Base-by-base conservation (phyloP, 2,888 invertebrate genomes). In the Osmoderma eremita region DNA sequence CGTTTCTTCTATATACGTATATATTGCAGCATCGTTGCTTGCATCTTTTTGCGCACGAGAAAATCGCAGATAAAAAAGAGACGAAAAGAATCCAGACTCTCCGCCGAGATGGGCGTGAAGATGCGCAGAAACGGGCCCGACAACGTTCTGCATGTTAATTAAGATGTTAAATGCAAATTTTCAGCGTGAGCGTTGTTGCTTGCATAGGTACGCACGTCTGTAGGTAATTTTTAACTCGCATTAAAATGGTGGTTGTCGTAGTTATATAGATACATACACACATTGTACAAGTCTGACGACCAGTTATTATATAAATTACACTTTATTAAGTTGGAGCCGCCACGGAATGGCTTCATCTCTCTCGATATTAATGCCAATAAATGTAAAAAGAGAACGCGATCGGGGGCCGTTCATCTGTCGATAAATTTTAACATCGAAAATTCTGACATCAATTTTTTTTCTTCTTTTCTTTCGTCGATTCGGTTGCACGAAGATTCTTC, bases 141-240 rank as follows among this genome's bases (percentile, higher is more conserved):
- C 72, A 74, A 74, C 72, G 72, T 71, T 74, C 74, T 49, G 75
- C 74, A 75, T 76, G 73, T 73, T 80, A 81, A 81, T 81, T 80
- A 81, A 80, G 79, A 80, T 76, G 77, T 77, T 78, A 76, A 78
- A 79, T 78, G 78, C 75, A 78, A 78, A 79, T 79, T 72, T 70
- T 68, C 69, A 70, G 63, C 67, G 67, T 62, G 61, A 65, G 66
- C 69, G 49, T 67, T n/a, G n/a, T n/a, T 56, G 41, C 56, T 50
- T 63, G 48, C 39, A 38, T 38, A 53, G 38, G 38, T 53, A 51
- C 24, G 30, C 24, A 17, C 17, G 53, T 48, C 58, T 45, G 30
- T 45, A 67, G 48, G 63, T 67, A 69, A 71, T 70, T 71, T 70
- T 58, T 67, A 42, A 70, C 65, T 63, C 63, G 65, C 65, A 63